Percentiles rank a stretch among this genome's conserved stretches.
These are phyloP conservation scores for Ecdyonurus torrentis DNA, from an alignment of 2,888 invertebrate species.

Conservation along the genomic window DNA sequence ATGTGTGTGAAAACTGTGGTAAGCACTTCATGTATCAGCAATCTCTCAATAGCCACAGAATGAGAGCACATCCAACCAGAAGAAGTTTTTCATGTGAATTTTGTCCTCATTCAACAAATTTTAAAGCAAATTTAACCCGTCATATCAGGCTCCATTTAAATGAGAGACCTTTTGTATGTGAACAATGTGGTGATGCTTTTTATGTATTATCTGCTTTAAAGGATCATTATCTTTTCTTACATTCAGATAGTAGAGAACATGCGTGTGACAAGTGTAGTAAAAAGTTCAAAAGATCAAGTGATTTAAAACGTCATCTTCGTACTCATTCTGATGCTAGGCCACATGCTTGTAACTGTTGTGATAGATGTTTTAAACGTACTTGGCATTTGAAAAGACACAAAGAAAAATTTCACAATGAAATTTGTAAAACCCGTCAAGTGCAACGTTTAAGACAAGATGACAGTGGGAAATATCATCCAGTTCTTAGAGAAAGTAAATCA, in stretches of 20 bases:
- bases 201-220: conserved; percentile 23
- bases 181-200: conserved; percentile 24
- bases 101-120: conserved; percentile 15
- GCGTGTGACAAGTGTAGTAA: conserved; percentile 15
- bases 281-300: conserved; percentile 6
- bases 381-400: conserved; percentile 7
- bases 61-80: background rate
- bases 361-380: conserved; percentile 3
- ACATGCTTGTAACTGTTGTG: conserved; percentile 4
- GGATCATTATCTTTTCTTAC: conserved; percentile 23
- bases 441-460: background rate
- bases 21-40: background rate
- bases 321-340: conserved; percentile 6
- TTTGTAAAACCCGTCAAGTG: background rate
- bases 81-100: background rate
- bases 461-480: background rate
- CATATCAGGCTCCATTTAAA: conserved; percentile 22
- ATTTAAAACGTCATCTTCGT: conserved; percentile 1
- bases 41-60: background rate
- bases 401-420: conserved; percentile 4
- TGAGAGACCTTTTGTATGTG: conserved; percentile 23
- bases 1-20: background rate
- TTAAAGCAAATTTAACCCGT: conserved; percentile 21
- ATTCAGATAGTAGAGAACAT: conserved; percentile 21
- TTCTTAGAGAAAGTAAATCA: background rate